Conservation (phyloP, 1,140 invertebrate species). For the Telenomus remus region DNA sequence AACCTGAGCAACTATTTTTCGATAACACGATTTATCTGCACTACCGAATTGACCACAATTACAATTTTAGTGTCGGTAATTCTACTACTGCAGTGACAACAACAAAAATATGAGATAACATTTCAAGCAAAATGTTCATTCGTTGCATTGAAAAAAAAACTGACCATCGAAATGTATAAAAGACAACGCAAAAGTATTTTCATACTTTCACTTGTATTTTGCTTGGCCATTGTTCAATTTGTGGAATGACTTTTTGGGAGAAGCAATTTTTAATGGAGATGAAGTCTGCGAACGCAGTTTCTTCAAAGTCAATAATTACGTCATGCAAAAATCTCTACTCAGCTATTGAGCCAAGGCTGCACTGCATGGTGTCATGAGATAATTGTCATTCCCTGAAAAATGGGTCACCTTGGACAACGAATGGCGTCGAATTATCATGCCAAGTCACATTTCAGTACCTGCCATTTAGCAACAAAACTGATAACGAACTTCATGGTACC, state of each 20-base stretch:
- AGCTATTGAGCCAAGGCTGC: constrained; percentile 39
- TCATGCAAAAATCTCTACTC: constrained; percentile 29
- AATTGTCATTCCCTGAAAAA: constrained; percentile 47
- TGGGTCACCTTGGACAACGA: constrained; percentile 52
- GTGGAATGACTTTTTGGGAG: no score
- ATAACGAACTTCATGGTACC: constrained; percentile 41
- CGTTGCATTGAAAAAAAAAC: no score
- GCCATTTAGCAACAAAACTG: constrained; percentile 42
- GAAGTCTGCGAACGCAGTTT: constrained; percentile 6
- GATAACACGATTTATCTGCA: not conserved
- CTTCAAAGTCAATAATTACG: constrained; percentile 26
- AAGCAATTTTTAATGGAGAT: no score
- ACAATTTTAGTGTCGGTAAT: no score
- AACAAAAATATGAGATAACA: no score
- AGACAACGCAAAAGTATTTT: no score
- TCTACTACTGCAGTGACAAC: no score
- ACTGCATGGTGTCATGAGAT: constrained; percentile 29
- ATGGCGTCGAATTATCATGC: constrained; percentile 43
- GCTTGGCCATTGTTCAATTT: no score
- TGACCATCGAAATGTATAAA: no score
- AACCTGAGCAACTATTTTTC: constrained; percentile 15
- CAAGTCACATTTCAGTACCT: constrained; percentile 35
- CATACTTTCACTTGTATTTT: no score
- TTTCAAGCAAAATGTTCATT: no score
- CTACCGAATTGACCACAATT: no score